Evolutionary conservation across 2,113 vertebrate species (phyloP), one percentile per base, ranked within the genome.

Genomic region (Osmerus eperlanus): DNA sequence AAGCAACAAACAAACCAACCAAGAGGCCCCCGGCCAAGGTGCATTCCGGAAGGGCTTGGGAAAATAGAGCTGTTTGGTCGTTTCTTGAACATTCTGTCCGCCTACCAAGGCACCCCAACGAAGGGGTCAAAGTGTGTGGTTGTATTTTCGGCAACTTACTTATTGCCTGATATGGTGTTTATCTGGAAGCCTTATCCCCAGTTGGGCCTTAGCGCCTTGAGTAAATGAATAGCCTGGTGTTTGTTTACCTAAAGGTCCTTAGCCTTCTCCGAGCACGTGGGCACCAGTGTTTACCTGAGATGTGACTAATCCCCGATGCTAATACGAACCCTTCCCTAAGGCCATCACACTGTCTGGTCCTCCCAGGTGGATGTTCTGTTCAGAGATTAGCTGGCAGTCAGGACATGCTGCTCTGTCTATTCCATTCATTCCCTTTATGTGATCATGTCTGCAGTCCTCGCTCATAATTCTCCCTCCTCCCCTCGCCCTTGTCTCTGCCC

Each of bases 351-450:
- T 47, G 5, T 47, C 41, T 12, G 41, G 41, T 47, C 41, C 5
- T 47, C 41, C 76, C 82, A 73, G 79, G 83, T 79, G 85, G 85
- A 89, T 82, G 84, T 85, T 82, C 86, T 89, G 81, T 88, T 78
- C 84, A 80, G 59, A 77, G 88, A 89, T 89, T 88, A 89, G 79
- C 73, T 23, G 7, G 8, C 52, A 80, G 81, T 86, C 79, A 86
- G 81, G 6, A 56, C 54, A n/a, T 4, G 82, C 81, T 59, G 84
- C 83, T 81, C 73, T 11, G 65, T 81, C 76, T 72, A 64, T 16
- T 63, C 15, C 61, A 7, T 8, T 64, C 28, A 28, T 16, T 64
- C 41, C 64, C 36, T 65, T 64, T 64, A 64, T 64, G 6, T 36
- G 61, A 64, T 64, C 29, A 64, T 13, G 15, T 14, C 16, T 41